Percentiles rank a stretch among this genome's conserved stretches.
These are phyloP conservation scores for Phainopepla nitens DNA, from an alignment of 2,113 vertebrate species.

Conservation along the genomic window DNA sequence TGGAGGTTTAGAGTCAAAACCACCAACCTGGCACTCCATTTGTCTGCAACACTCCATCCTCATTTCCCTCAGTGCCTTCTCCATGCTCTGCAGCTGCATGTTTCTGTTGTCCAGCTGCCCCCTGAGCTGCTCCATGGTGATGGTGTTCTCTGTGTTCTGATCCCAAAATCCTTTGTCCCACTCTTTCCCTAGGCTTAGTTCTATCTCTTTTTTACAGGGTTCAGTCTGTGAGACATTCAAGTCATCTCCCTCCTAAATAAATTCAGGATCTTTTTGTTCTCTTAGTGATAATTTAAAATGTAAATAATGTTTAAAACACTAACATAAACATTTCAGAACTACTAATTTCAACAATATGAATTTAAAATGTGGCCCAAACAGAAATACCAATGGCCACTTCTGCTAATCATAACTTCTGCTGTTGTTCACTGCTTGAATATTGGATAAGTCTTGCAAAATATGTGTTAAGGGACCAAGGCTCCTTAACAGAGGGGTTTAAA, in stretches of 20 bases:
- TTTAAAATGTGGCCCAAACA: background rate
- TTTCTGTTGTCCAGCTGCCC: constrained; percentile 62
- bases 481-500: background rate
- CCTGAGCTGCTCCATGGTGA: constrained; percentile 54
- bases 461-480: background rate
- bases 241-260: background rate
- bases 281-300: background rate
- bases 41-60: constrained; percentile 51
- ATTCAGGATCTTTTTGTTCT: background rate
- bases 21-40: constrained; percentile 64
- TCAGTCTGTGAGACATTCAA: constrained; percentile 41
- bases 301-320: background rate
- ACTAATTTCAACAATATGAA: background rate
- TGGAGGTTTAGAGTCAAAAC: background rate
- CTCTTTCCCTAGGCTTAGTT: constrained; percentile 67
- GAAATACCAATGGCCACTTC: background rate
- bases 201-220: constrained; percentile 52
- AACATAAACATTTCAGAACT: background rate
- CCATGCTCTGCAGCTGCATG: constrained; percentile 63
- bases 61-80: constrained; percentile 47
- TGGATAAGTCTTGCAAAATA: background rate
- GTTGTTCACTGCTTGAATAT: background rate
- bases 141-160: constrained; percentile 31
- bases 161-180: constrained; percentile 65
- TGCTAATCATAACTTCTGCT: background rate